Base-by-base conservation (phyloP, 2,797 vertebrate species). In the Pelochelys cantorii region DNA sequence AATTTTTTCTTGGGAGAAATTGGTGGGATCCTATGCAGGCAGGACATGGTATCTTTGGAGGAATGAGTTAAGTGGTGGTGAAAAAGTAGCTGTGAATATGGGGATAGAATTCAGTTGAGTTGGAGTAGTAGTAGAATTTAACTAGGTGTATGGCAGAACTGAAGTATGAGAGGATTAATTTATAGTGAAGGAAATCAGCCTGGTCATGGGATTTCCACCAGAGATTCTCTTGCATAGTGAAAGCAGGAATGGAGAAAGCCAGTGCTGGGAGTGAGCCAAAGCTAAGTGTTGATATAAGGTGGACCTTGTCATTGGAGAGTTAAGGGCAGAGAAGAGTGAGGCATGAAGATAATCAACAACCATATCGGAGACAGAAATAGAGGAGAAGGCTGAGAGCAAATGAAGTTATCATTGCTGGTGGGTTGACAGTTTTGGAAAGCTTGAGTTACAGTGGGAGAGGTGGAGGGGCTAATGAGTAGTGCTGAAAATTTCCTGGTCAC, bases 291-390 rank as follows among this genome's bases (percentile, higher is more conserved):
- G 52, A n/a, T 11, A 68, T 42, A 42, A 48, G 31, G 42, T 2
- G 90, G 25, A 48, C 22, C 7, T 15, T 56, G 0, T 5, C 0
- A 54, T 89, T 78, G 57, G 57, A 83, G 55, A 80, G 29, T 74
- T 83, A 23, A 77, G 52, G 14, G 12, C 54, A 8, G 22, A 54
- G 0, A 0, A 60, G 17, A 48, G 29, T 14, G 29, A 81, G 31
- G 23, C 13, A 5, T 55, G 81, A 82, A 92, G 81, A 3, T 7
- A 53, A 8, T 79, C 34, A 5, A n/a, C 62, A n/a, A 34, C 92
- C 27, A 9, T 23, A 25, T 60, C 0, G 0, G 22, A 80, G 81
- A 55, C 68, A 81, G 27, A 9, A 17, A 56, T 15, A 11, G 23
- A 71, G 57, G 68, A 81, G 8, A 15, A 42, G 37, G 74, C 34